Percentiles rank a stretch among this genome's conserved stretches.
Conservation (phyloP, 2,888 invertebrate species). For the Cistogaster globosa region DNA sequence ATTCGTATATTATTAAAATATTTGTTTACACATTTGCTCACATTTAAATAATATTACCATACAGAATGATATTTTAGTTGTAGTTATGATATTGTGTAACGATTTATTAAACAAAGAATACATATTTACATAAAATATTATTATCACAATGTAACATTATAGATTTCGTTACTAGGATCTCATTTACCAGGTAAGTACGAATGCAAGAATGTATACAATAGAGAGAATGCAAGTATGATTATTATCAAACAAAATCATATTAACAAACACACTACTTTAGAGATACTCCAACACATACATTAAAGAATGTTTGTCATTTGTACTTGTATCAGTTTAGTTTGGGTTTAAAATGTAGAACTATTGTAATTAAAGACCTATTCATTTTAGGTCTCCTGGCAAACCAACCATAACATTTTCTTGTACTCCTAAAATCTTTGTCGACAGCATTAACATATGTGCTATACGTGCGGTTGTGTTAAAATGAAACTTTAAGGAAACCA, state of each 20-base stretch:
- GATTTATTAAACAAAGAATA: slow-evolving; percentile 57
- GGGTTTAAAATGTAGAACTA: not conserved
- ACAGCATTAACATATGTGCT: too few species aligned
- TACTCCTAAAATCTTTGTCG: too few species aligned
- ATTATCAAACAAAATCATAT: not conserved
- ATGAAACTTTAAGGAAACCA: too few species aligned
- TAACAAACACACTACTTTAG: not conserved
- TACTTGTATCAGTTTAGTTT: not conserved
- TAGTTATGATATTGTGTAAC: slow-evolving; percentile 26
- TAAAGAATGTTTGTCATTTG: not conserved
- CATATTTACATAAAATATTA: slow-evolving; percentile 52
- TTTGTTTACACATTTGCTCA: not conserved
- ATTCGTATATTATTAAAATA: too few species aligned
- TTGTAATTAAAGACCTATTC: slow-evolving; percentile 10
- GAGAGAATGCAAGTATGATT: not conserved
- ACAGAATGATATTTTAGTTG: not conserved
- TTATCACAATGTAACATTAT: slow-evolving; percentile 33
- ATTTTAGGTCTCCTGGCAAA: slow-evolving; percentile 26
- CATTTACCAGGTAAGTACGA: not conserved
- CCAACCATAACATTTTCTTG: too few species aligned
- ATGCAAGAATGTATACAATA: not conserved
- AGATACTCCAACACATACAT: not conserved
- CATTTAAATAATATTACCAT: not conserved
- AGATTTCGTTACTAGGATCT: slow-evolving; percentile 48
- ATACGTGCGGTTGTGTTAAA: too few species aligned